Conservation (phyloP, 2,113 vertebrate species). For the Cromileptes altivelis region DNA sequence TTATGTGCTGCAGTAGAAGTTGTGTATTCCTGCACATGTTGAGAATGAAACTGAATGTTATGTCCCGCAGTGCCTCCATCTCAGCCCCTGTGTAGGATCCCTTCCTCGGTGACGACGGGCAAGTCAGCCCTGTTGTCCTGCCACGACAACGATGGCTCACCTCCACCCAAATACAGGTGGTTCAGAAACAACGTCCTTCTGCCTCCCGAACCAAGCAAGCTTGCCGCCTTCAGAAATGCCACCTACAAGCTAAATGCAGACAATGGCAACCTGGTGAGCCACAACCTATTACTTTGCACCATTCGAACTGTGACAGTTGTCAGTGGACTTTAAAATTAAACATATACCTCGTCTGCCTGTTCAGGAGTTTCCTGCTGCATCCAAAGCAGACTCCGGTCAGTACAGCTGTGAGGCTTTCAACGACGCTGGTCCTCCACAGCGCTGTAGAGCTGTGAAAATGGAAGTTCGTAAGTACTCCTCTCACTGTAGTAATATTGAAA, state of each 20-base stretch:
- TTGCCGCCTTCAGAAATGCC: slow-evolving; percentile 74
- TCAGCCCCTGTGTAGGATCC: slow-evolving; percentile 73
- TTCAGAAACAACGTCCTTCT: slow-evolving; percentile 75
- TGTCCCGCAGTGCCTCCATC: slow-evolving; percentile 79
- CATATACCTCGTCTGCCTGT: neutral
- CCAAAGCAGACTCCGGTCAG: slow-evolving; percentile 58
- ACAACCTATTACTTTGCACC: neutral
- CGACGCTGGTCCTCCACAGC: slow-evolving; percentile 67
- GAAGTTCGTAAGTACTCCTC: slow-evolving; percentile 80
- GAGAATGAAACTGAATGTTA: neutral
- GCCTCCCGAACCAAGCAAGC: slow-evolving; percentile 76
- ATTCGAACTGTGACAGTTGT: neutral
- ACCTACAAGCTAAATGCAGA: slow-evolving; percentile 72
- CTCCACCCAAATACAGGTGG: slow-evolving; percentile 81
- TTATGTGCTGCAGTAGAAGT: neutral
- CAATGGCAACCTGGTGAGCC: slow-evolving; percentile 80
- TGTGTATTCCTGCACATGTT: neutral
- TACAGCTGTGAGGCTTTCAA: slow-evolving; percentile 83
- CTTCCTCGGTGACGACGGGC: slow-evolving; percentile 78
- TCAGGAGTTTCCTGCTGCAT: slow-evolving; percentile 70
- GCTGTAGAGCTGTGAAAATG: slow-evolving; percentile 67
- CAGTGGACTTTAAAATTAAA: neutral
- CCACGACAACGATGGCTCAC: slow-evolving; percentile 73
- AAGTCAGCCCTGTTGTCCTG: slow-evolving; percentile 54
- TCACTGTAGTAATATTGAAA: neutral